Base-by-base conservation (phyloP, 2,888 invertebrate species). In the Amphipyra berbera region DNA sequence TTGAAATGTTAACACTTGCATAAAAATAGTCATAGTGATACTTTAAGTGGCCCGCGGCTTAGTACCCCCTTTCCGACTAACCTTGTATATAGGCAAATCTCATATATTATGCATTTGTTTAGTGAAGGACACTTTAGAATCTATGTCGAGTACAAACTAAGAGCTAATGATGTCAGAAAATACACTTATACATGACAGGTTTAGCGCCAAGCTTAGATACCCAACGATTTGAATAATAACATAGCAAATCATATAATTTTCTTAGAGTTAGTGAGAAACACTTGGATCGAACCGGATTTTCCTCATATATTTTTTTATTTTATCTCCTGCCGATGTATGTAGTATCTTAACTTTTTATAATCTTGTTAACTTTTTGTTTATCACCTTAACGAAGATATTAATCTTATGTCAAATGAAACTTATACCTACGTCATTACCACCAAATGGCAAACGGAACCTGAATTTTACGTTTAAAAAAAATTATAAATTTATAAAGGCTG, bases 241-340 rank as follows among this genome's bases (percentile, higher is more conserved):
- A 58, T 47, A 46, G 42, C 45, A 40, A 41, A 61, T 46, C 56
- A 59, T 52, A 66, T 64, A 50, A 76, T 76, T 74, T 68, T 61
- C 66, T 68, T 46, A 42, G n/a, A 9, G 47, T 67, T 59, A 60
- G 52, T 44, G 30, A 61, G 57, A 65, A 70, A 57, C 54, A 46
- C 35, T 12, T 6, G 6, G 15, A 35, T 45, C 33, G 61, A 80
- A 68, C 82, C 81, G 80, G 82, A 80, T 80, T 80, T 80, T 82
- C 80, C 80, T 82, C 40, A 40, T 61, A 57, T 55, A 30, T 54
- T 46, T 58, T 61, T 65, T 63, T 59, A 41, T 45, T 9, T 47
- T 44, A 15, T 9, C 14, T 15, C 38, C 12, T 14, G 15, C 35
- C 8, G 12, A n/a, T 55, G 8, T 38, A 7, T 58, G 14, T 61